phyloP scores from a whole-genome alignment of 2,888 invertebrate genomes.

The Agrotis segetum region DNA sequence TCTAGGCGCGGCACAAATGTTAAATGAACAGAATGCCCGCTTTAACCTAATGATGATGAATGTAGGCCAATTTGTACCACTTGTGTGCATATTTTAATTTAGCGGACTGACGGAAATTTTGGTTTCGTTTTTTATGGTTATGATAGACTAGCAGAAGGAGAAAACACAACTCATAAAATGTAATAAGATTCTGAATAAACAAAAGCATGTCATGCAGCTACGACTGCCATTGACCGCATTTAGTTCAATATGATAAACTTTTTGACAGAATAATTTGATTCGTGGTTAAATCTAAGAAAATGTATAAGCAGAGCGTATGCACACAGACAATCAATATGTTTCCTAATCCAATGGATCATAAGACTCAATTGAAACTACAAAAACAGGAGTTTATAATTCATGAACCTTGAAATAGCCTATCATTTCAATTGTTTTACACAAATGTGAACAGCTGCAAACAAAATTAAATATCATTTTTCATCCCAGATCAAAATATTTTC shows the following conservation, averaged over 20 bases:
- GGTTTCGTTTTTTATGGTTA: conserved; percentile 22
- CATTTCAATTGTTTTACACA: conserved; percentile 5
- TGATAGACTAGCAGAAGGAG: neutral
- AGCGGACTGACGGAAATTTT: conserved; percentile 40
- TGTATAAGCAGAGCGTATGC: neutral
- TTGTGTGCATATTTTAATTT: conserved; percentile 64
- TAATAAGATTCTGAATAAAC: neutral
- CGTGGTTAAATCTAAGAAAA: neutral
- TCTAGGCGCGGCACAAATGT: conserved; percentile 64
- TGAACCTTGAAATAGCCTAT: conserved; percentile 11
- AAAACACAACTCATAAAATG: neutral
- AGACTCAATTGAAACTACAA: neutral
- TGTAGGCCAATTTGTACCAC: conserved; percentile 61
- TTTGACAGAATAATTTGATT: no score
- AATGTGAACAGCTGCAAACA: conserved; percentile 9
- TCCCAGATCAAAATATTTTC: conserved; percentile 45
- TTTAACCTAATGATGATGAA: conserved; percentile 55
- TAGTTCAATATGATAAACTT: neutral
- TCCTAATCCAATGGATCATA: neutral
- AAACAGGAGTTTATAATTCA: neutral
- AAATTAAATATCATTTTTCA: conserved; percentile 14
- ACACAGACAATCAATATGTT: neutral
- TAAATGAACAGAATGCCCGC: conserved; percentile 65
- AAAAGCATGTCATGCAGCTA: neutral
- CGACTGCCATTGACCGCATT: neutral